Base-by-base conservation (phyloP, 2,113 vertebrate genomes). In the Ploceus nigricollis region DNA sequence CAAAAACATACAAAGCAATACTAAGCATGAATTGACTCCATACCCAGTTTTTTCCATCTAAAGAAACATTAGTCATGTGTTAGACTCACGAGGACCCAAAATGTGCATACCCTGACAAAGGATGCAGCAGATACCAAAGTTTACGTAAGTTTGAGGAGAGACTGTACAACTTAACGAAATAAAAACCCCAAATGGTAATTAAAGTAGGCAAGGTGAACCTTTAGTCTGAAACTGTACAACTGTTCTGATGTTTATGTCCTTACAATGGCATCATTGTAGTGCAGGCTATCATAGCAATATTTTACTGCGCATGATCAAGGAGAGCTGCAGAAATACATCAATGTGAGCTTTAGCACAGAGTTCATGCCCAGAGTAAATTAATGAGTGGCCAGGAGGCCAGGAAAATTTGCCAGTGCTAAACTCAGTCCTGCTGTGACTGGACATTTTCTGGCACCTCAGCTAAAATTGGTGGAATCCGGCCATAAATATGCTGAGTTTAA, bases 351-450 rank as follows among this genome's bases (percentile, higher is more conserved):
- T 4, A 81, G 33, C 63, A 87, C 13, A 82, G 39, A 70, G 51
- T 42, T 70, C 35, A 37, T 33, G 48, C 39, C 42, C 47, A 63
- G 35, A 66, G 23, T 21, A 80, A 86, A 89, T 81, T 21, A 84
- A 44, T 4, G 22, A 83, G 30, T 42, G 39, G 57, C 61, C 85
- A 87, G 22, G 42, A 85, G 66, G 66, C 39, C 61, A 85, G 70
- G 79, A 94, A 92, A 87, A 87, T 89, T 58, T n/a, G 7, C 54
- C 64, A 89, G 45, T 57, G 42, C 31, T 90, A 92, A 96, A 90
- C 40, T 90, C 42, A 35, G 63, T 33, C 91, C 76, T 89, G 87
- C 83, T 81, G 89, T 61, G 87, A 91, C 68, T 28, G 20, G 50
- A 77, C 7, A 13, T 53, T n/a, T 92, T 80, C 54, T 94, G 80